phyloP scores from a whole-genome alignment of 2,113 vertebrate species.

The Chinchilla lanigera region DNA sequence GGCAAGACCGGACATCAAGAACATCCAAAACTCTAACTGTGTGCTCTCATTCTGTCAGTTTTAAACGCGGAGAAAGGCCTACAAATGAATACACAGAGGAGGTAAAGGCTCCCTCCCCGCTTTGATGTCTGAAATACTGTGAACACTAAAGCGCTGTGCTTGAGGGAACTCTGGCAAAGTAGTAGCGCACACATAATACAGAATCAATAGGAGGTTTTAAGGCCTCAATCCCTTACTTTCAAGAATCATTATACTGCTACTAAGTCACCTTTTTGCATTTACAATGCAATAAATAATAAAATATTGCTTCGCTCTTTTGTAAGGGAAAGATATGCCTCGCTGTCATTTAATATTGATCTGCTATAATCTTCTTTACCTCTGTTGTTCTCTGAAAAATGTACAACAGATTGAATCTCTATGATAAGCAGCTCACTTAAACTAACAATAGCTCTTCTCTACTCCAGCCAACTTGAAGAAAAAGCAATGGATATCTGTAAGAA shows the following conservation, averaged over 20 bases:
- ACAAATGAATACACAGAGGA: conserved; percentile 6
- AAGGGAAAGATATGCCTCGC: conserved; percentile 50
- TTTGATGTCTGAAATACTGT: not conserved
- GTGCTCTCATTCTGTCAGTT: conserved; percentile 40
- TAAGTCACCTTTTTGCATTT: conserved; percentile 61
- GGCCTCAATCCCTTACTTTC: conserved; percentile 33
- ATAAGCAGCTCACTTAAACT: not conserved
- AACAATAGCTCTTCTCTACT: not conserved
- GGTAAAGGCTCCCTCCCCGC: not conserved
- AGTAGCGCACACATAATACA: not conserved
- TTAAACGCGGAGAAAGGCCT: conserved; percentile 1
- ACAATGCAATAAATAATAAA: conserved; percentile 67
- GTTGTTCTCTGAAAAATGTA: conserved; percentile 35
- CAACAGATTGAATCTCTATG: not conserved
- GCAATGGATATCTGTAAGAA: not conserved
- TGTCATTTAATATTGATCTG: conserved; percentile 63
- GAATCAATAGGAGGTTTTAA: conserved; percentile 68
- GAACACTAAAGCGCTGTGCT: not conserved
- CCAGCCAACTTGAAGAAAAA: not conserved
- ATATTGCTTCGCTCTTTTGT: conserved; percentile 73
- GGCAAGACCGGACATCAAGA: not conserved
- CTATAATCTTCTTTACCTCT: conserved; percentile 14
- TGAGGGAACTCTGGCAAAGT: not conserved
- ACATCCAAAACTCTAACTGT: not conserved
- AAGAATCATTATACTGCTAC: conserved; percentile 37